These are phyloP conservation scores for Distichodus sexfasciatus DNA, from an alignment of 2,797 vertebrate species.

Conservation along the genomic window DNA sequence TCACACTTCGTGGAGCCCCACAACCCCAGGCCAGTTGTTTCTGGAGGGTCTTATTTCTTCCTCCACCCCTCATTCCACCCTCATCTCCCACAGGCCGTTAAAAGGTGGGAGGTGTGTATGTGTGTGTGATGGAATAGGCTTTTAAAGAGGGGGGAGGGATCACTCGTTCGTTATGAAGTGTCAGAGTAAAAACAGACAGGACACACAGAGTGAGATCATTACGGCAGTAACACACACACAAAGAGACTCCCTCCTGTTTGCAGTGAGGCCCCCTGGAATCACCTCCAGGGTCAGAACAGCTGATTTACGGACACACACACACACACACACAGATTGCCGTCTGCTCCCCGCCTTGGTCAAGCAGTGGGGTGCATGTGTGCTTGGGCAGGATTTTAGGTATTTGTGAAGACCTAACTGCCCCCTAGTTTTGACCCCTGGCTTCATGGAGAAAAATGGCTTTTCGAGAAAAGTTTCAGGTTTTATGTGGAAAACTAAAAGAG, in stretches of 20 bases:
- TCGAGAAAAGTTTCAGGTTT: too few species aligned
- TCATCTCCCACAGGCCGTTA: neutral
- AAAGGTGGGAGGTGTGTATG: neutral
- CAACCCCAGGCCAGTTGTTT: neutral
- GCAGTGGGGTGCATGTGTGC: conserved; percentile 18
- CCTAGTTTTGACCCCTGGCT: too few species aligned
- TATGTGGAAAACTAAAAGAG: too few species aligned
- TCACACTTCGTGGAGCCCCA: neutral
- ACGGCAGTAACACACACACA: conserved; percentile 15
- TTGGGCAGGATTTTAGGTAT: too few species aligned
- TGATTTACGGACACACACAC: conserved; percentile 39
- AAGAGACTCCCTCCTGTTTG: conserved; percentile 29
- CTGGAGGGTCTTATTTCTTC: conserved; percentile 1
- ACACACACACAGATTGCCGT: conserved; percentile 7
- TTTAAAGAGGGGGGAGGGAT: conserved; percentile 20
- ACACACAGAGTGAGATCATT: conserved; percentile 34
- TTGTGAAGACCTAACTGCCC: too few species aligned
- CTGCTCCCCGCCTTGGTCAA: neutral
- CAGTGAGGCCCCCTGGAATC: conserved; percentile 21
- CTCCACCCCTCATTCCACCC: neutral
- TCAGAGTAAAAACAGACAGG: conserved; percentile 21
- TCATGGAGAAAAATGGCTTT: too few species aligned
- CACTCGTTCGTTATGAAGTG: conserved; percentile 38
- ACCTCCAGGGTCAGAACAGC: conserved; percentile 28
- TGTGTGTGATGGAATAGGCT: neutral